Evolutionary conservation across 2,797 vertebrate genomes (phyloP), one percentile per base, ranked within the genome.

Genomic region (Trachops cirrhosus): DNA sequence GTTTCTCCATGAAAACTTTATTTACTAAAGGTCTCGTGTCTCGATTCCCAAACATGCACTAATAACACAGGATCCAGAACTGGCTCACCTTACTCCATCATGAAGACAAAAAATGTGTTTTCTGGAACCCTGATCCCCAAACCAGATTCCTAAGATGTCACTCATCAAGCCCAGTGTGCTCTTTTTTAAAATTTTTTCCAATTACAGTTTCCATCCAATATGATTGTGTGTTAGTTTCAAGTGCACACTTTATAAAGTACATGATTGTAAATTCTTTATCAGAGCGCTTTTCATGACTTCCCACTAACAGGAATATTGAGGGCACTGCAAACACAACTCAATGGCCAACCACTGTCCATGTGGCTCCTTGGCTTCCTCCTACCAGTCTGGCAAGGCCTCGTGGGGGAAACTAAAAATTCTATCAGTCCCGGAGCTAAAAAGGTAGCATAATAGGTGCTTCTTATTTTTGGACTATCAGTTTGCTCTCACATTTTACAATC

Each of bases 1-100:
- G 95, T 70, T 95, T 97, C 87, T 91, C 92, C 78, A 9, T 32
- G 94, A 97, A 95, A 98, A 96, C 62, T 34, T 90, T 88, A 52
- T 41, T 89, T 85, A 92, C 62, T 79, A 94, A 92, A 94, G 52
- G 46, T 59, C 95, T 75, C 85, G 0, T 22, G 29, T 94, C 83
- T 94, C 1, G 18, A 84, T 86, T 96, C 96, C 86, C 46, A 92
- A 80, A 73, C 82, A 84, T 6, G 48, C 24, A 46, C 46, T 19
- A 86, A 79, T 67, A 73, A 83, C 59, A 78, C 86, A 89, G 96
- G 95, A 84, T 83, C 92, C 68, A 84, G 67, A 78, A 32, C 89
- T 78, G 86, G 85, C 75, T 32, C 52, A 73, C 37, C 59, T 29
- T 29, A 80, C 95, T 96, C 92, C 67, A 52, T 86, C 92, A 93